Percentiles rank a stretch among this genome's conserved stretches.
phyloP scores from a whole-genome alignment of 2,888 invertebrate species.

The Didymodactylos carnosus region DNA sequence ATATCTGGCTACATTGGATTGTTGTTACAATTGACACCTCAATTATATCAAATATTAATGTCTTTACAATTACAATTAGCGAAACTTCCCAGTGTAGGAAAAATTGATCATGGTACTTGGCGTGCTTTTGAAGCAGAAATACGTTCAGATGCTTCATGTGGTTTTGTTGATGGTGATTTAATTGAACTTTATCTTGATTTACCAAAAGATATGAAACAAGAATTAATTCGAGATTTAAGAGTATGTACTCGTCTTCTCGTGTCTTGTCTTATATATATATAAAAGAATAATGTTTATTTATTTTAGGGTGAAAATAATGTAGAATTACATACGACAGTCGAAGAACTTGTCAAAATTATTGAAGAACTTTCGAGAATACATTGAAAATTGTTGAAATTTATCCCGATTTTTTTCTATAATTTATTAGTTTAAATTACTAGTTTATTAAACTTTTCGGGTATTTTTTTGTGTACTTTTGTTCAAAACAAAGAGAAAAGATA shows the following conservation, averaged over 20 bases:
- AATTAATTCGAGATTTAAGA: not conserved
- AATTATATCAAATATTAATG: not conserved
- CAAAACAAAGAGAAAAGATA: no score
- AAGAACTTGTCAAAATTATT: not conserved
- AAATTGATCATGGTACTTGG: constrained; percentile 20
- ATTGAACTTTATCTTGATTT: constrained; percentile 78
- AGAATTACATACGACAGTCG: not conserved
- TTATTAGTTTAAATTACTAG: no score
- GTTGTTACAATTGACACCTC: not conserved
- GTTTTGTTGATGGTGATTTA: constrained; percentile 92
- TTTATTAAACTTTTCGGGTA: no score
- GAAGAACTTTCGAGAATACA: not conserved
- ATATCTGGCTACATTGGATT: not conserved
- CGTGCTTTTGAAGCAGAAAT: constrained; percentile 53
- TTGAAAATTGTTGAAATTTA: no score
- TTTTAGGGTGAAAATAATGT: not conserved
- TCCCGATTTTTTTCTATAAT: no score
- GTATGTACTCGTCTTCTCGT: not conserved
- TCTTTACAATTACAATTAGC: not conserved
- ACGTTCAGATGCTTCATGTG: constrained; percentile 63
- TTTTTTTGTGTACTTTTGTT: no score
- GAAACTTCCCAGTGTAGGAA: constrained; percentile 22
- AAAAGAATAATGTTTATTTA: not conserved
- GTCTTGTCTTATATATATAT: not conserved
- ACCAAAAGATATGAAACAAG: not conserved